Evolutionary conservation across 2,888 invertebrate species (phyloP), one percentile per base, ranked within the genome.

Genomic region (Rhopalosiphum nymphaeae): DNA sequence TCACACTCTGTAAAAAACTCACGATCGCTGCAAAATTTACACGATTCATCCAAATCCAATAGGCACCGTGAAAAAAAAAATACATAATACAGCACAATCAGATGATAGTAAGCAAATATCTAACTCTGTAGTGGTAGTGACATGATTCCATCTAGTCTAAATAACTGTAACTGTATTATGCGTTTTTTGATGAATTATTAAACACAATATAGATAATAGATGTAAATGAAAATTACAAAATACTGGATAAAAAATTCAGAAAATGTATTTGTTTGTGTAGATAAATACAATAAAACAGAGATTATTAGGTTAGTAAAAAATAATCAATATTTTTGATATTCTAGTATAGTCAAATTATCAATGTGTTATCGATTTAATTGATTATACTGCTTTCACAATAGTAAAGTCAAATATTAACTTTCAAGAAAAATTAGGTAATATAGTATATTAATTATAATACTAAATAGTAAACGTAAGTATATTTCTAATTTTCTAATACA

Each of bases 1-100:
- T 44, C 56, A 16, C 16, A 53, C 57, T 56, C 57, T 90, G 46
- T 86, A 86, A 90, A 46, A 90, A 61, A 67, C n/a, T 61, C n/a
- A 21, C 90, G 26, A 44, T 46, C n/a, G 10, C 61, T 61, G 3
- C n/a, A 61, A 90, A 67, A 61, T 61, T 3, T 46, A 61, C 26
- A 67, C 16, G 10, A 9, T 67, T 46, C 46, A n/a, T 46, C 46
- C n/a, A 21, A 46, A 42, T 36, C 25, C 61, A 67, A 61, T 61
- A 46, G 90, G 11, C n/a, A 9, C 21, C n/a, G 46, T n/a, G 16
- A 61, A 89, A 42, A 56, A 44, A 89, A 57, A 89, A 67, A 46
- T 67, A 29, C 25, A 61, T 46, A n/a, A 67, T 61, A 61, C 16
- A 90, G 61, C 61, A 67, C 46, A 61, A 67, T 46, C 61, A 61